Percentiles rank a stretch among this genome's conserved stretches.
phyloP scores from a whole-genome alignment of 2,113 vertebrate species.

The crab-eating macaque (Macaca fascicularis) region DNA sequence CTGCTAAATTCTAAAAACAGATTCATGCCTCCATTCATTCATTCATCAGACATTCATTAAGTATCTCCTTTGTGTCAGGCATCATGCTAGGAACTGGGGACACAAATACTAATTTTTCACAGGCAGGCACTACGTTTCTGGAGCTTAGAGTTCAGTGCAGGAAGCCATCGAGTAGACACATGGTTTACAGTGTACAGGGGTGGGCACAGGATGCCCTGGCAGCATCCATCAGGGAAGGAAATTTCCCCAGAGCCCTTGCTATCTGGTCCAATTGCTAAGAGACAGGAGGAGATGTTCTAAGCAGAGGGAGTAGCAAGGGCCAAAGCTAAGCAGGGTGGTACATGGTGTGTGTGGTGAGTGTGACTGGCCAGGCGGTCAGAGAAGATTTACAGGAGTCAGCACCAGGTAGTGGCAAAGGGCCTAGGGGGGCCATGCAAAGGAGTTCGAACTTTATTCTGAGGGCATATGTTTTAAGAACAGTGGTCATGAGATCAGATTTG shows the following conservation, averaged over 20 bases:
- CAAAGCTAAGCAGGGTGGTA: neutral
- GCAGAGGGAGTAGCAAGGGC: neutral
- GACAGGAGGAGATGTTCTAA: neutral
- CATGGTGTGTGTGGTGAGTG: neutral
- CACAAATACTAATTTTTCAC: neutral
- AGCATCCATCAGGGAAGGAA: neutral
- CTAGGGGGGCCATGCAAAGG: neutral
- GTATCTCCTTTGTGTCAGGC: neutral
- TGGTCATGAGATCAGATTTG: neutral
- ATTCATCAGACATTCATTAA: slow-evolving; percentile 21
- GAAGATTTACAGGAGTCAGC: neutral
- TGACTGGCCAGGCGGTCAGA: neutral
- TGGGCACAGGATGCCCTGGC: neutral
- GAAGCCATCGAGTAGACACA: neutral
- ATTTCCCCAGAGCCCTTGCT: neutral
- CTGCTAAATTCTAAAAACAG: slow-evolving; percentile 44
- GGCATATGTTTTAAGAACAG: neutral
- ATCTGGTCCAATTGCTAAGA: neutral
- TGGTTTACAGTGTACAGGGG: neutral
- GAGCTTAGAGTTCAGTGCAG: neutral
- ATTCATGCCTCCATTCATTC: neutral
- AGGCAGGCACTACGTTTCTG: neutral
- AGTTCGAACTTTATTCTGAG: neutral
- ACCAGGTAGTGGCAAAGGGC: neutral
- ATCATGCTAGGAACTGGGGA: neutral